phyloP scores from a whole-genome alignment of 2,113 vertebrate genomes.

The Redunca redunca region DNA sequence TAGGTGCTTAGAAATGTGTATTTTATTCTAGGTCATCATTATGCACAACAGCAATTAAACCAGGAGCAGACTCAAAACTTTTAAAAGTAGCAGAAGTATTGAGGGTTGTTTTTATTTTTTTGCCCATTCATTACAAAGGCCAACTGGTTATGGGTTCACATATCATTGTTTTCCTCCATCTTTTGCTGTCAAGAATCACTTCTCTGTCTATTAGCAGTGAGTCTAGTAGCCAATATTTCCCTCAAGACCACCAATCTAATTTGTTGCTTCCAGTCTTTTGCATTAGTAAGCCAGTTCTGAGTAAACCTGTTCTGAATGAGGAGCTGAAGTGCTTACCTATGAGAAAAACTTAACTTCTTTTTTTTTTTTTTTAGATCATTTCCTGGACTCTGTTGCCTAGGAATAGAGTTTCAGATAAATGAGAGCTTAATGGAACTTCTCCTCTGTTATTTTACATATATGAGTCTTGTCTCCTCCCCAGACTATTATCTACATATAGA shows the following conservation, averaged over 20 bases:
- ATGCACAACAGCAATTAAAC: not conserved
- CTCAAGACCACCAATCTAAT: not conserved
- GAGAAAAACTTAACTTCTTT: conserved; percentile 7
- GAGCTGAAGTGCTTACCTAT: not conserved
- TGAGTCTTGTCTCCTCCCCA: not conserved
- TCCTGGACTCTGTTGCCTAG: not conserved
- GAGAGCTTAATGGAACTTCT: not conserved
- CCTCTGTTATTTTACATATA: not conserved
- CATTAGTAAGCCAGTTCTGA: not conserved
- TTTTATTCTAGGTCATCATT: conserved; percentile 2
- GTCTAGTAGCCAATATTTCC: not conserved
- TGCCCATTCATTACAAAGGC: not conserved
- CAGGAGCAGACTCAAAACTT: not conserved
- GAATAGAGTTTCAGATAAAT: conserved; percentile 16
- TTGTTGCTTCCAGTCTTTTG: not conserved
- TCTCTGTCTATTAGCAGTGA: not conserved
- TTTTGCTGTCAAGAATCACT: not conserved
- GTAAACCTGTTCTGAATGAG: not conserved
- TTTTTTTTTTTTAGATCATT: not conserved
- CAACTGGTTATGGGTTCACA: not conserved
- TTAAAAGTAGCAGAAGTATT: not conserved
- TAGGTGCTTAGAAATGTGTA: not conserved
- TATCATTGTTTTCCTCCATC: not conserved
- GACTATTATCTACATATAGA: not conserved
- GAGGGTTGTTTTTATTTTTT: not conserved